phyloP scores from a whole-genome alignment of 2,888 invertebrate genomes.

The Cosmorhoe ocellata region DNA sequence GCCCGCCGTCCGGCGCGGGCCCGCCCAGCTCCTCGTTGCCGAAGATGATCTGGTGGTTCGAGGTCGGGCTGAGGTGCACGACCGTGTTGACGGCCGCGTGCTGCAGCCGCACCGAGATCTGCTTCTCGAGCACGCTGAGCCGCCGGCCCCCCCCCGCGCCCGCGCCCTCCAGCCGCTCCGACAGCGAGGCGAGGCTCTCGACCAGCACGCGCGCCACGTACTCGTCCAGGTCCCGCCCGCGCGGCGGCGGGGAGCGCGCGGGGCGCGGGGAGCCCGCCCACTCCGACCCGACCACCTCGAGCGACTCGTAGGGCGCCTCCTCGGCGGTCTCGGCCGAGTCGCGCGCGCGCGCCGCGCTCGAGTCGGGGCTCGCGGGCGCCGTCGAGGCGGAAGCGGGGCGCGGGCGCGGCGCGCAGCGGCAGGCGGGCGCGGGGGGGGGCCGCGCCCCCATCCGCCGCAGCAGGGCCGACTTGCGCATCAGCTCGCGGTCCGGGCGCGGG shows the following conservation, averaged over 20 bases:
- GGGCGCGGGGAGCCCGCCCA: conserved; percentile 42
- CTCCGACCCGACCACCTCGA: conserved; percentile 75
- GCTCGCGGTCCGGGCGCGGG: conserved; percentile 58
- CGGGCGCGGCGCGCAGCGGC: conserved; percentile 46
- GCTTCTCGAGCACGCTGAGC: conserved; percentile 74
- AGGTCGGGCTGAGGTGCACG: conserved; percentile 75
- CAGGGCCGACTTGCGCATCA: conserved; percentile 67
- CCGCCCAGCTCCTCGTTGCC: conserved; percentile 72
- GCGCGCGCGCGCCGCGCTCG: conserved; percentile 27
- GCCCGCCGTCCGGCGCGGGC: conserved; percentile 42
- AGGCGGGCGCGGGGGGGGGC: conserved; percentile 39
- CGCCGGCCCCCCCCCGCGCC: conserved; percentile 63
- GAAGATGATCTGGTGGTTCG: conserved; percentile 75
- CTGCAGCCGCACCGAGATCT: conserved; percentile 76
- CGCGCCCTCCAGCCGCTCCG: conserved; percentile 70
- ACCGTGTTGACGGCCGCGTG: conserved; percentile 76
- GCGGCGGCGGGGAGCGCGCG: not conserved
- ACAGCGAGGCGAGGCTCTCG: conserved; percentile 75
- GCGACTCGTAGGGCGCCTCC: conserved; percentile 58
- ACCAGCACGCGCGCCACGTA: conserved; percentile 79
- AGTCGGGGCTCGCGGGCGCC: conserved; percentile 28
- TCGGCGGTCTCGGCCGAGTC: conserved; percentile 50
- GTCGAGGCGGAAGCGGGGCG: conserved; percentile 25
- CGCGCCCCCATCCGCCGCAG: conserved; percentile 69
- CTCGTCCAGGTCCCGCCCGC: conserved; percentile 63